Percentiles rank a stretch among this genome's conserved stretches.
phyloP scores from a whole-genome alignment of 1,140 invertebrate genomes.

The Holcopasites calliopsidis region DNA sequence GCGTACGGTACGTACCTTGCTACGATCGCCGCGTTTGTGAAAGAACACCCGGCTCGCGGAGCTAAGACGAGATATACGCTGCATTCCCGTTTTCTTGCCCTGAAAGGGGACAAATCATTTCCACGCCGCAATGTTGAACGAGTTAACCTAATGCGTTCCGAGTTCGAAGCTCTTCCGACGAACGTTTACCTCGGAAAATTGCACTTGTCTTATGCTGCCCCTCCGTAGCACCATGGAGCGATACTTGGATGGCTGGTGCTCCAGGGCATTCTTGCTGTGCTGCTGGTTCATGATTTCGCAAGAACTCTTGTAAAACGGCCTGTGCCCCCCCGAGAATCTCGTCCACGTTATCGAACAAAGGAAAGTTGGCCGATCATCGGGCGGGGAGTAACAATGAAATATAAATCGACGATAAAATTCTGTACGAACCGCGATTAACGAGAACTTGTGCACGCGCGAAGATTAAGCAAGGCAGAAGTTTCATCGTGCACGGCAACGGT shows the following conservation, averaged over 20 bases:
- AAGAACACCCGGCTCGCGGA: constrained; percentile 34
- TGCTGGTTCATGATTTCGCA: constrained; percentile 21
- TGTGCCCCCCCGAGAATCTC: neutral
- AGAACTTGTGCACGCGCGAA: neutral
- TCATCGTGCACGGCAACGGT: neutral
- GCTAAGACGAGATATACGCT: constrained; percentile 28
- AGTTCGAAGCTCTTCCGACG: neutral
- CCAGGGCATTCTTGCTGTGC: constrained; percentile 8
- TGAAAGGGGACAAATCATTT: neutral
- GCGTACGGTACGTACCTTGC: constrained; percentile 46
- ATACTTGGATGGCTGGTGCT: neutral
- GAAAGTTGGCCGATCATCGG: neutral
- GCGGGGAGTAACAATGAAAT: too few relatives aligned
- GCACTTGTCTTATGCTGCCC: neutral
- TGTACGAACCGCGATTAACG: neutral
- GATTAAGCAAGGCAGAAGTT: neutral
- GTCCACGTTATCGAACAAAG: constrained; percentile 18
- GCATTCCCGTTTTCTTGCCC: constrained; percentile 14
- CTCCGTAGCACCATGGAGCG: neutral
- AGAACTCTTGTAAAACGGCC: neutral
- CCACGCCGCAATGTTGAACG: too few relatives aligned
- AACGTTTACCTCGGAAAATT: neutral
- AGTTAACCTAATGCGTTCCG: constrained; percentile 5
- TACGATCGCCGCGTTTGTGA: constrained; percentile 40
- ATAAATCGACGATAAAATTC: constrained; percentile 26